Base-by-base conservation (phyloP, 1,140 invertebrate species). In the Linepithema humile region DNA sequence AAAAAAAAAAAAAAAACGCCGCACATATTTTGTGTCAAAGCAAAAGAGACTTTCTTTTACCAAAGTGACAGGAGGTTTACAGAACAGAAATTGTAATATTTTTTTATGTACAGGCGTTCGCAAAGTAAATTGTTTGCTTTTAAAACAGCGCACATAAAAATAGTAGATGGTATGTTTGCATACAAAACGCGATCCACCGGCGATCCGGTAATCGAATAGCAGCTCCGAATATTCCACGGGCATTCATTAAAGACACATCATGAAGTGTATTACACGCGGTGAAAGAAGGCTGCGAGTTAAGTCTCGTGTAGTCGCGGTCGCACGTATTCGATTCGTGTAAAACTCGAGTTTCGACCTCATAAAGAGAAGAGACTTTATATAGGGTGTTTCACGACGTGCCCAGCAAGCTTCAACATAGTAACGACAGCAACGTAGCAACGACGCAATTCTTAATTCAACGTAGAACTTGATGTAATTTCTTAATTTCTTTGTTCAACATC, bases 41-140 rank as follows among this genome's bases (percentile, higher is more conserved):
- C 62, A 12, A 45, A 12, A 7, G 23, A 23, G 45, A 12, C n/a
- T n/a, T 78, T 26, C 26, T 32, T 55, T 40, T 10, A n/a, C 0
- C 48, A 6, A 80, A 80, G 64, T 69, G 10, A 15, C 43, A 15
- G 10, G 7, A 45, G n/a, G 43, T 45, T 40, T 80, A 74, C 15
- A 17, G 35, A 17, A 29, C 26, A 60, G 23, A 29, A 38, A 60
- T 23, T 20, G 23, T 23, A 17, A 43, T 74, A 60, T 55, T 38
- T 43, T 60, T 74, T 59, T 59, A 29, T 32, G 17, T 48, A 29
- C 53, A 20, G 23, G 70, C 50, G 50, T 12, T 74, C 35, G 48
- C 17, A 80, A 70, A 70, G 64, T 43, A 80, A 80, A 80, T 69
- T 80, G 75, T 80, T 80, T 80, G 38, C 75, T 80, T 55, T 80